Percentiles rank a stretch among this genome's conserved stretches.
phyloP scores from a whole-genome alignment of 2,113 vertebrate genomes.

The Desmodus rotundus region DNA sequence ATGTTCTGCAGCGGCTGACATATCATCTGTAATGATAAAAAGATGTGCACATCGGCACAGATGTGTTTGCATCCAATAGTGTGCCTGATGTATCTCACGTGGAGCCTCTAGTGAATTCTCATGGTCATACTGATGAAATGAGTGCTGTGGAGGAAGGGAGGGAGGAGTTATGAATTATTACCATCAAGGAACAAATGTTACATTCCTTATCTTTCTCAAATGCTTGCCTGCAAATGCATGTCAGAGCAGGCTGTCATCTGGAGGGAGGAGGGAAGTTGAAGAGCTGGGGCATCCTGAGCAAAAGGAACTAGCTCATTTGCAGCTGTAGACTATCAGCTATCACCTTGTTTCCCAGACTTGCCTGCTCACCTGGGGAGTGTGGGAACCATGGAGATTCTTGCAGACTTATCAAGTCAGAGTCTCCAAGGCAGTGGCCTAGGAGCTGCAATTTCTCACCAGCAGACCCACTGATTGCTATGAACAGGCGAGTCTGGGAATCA shows the following conservation, averaged over 20 bases:
- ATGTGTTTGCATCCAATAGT: constrained; percentile 52
- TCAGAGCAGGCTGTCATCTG: neutral
- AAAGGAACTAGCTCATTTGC: neutral
- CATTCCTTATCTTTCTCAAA: constrained; percentile 63
- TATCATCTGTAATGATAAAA: constrained; percentile 67
- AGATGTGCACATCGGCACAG: constrained; percentile 63
- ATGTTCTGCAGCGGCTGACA: neutral
- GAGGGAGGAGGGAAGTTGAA: neutral
- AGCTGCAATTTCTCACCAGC: neutral
- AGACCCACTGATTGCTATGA: neutral
- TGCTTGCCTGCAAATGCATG: constrained; percentile 34
- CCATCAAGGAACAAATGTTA: constrained; percentile 46
- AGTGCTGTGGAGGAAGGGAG: constrained; percentile 36
- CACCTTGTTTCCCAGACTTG: neutral
- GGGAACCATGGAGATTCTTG: neutral
- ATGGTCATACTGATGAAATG: neutral
- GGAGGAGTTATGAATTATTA: constrained; percentile 50
- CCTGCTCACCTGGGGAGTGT: neutral
- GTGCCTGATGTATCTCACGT: constrained; percentile 41
- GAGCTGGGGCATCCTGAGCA: neutral
- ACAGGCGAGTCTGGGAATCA: neutral
- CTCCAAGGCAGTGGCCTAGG: neutral
- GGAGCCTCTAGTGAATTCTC: constrained; percentile 34
- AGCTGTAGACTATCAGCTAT: neutral
- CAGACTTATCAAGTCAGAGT: neutral